phyloP scores from a whole-genome alignment of 2,888 invertebrate genomes.

The Chalcosyrphus nemorum region DNA sequence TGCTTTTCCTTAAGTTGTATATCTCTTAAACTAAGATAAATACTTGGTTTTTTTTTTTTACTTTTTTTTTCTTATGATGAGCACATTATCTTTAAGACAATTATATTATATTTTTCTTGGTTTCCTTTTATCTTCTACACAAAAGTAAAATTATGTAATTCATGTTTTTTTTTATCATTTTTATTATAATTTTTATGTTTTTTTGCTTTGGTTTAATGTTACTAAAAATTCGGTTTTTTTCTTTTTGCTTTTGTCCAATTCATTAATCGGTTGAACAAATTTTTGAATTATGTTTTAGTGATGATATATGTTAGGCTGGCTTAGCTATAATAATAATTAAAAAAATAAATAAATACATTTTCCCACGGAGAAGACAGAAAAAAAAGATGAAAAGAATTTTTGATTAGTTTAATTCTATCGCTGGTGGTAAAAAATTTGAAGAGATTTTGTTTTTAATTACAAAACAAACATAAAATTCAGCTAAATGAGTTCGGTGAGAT shows the following conservation, averaged over 20 bases:
- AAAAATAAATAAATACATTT: slow-evolving; percentile 66
- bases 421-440: slow-evolving; percentile 35
- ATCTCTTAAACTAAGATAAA: slow-evolving; percentile 71
- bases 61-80: slow-evolving; percentile 54
- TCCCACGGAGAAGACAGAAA: slow-evolving; percentile 73
- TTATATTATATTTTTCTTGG: too few relatives aligned
- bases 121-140: slow-evolving; percentile 67
- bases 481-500: slow-evolving; percentile 66
- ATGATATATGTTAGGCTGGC: slow-evolving; percentile 81
- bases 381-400: slow-evolving; percentile 67
- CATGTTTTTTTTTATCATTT: slow-evolving; percentile 34
- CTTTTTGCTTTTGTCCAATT: slow-evolving; percentile 68
- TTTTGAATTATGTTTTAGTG: slow-evolving; percentile 78
- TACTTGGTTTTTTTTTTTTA: slow-evolving; percentile 63
- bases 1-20: slow-evolving; percentile 39
- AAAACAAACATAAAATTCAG: slow-evolving; percentile 63
- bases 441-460: slow-evolving; percentile 54
- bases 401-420: slow-evolving; percentile 59
- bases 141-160: slow-evolving; percentile 62
- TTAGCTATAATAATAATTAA: slow-evolving; percentile 77
- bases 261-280: slow-evolving; percentile 75
- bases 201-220: too few relatives aligned
- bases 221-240: slow-evolving; percentile 71
- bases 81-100: slow-evolving; percentile 60
- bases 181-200: slow-evolving; percentile 22